phyloP scores from a whole-genome alignment of 92 coral and sea anemone genomes.

The Montipora capitata region DNA sequence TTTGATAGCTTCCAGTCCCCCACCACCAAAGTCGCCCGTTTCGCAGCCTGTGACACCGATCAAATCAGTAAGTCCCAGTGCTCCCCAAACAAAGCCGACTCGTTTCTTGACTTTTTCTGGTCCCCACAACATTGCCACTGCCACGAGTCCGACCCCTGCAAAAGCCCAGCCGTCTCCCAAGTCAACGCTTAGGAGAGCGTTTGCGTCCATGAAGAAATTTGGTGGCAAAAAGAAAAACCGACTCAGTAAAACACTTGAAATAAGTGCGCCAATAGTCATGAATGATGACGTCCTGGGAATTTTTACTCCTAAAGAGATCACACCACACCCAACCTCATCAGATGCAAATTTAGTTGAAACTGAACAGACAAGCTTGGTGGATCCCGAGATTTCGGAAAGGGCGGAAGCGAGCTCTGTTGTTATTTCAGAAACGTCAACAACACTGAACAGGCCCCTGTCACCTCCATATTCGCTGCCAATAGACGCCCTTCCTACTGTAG shows the following conservation, averaged over 20 bases:
- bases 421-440: background rate
- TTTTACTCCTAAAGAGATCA: constrained; percentile 60
- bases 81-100: constrained; percentile 15
- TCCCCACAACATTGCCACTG: constrained; percentile 20
- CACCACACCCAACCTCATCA: constrained; percentile 41
- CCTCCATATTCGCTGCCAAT: constrained; percentile 6
- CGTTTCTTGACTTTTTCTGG: constrained; percentile 25
- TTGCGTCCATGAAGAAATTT: constrained; percentile 82
- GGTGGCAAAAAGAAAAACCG: constrained; percentile 82
- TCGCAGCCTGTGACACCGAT: constrained; percentile 43
- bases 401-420: background rate
- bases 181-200: constrained; percentile 80
- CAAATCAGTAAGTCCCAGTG: constrained; percentile 38
- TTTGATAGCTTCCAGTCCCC: constrained; percentile 51
- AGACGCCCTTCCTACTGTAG: constrained; percentile 7
- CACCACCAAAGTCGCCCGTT: constrained; percentile 43
- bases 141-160: constrained; percentile 31
- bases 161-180: constrained; percentile 67
- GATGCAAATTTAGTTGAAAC: constrained; percentile 9
- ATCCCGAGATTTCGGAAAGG: background rate
- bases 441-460: background rate
- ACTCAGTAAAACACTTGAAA: constrained; percentile 76
- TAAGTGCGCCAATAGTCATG: constrained; percentile 84
- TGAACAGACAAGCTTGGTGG: background rate
- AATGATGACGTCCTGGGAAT: constrained; percentile 82